Base-by-base conservation (phyloP, 1,140 invertebrate species). In the Stegodyphus dumicola region DNA sequence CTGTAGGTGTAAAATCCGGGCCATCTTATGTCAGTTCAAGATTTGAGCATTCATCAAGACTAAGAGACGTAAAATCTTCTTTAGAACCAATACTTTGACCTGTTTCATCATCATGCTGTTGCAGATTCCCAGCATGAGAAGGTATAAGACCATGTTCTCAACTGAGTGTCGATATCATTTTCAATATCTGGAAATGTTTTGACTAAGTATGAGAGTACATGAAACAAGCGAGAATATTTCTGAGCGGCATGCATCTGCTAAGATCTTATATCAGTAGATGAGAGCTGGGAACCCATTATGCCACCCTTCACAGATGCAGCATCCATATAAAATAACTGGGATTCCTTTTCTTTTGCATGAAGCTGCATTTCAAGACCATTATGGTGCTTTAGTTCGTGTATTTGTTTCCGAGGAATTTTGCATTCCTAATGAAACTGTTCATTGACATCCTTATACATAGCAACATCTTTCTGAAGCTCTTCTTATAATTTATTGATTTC, bases 101-200 rank as follows among this genome's bases (percentile, higher is more conserved):
- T 33, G 64, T 75, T 70, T 86, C 79, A 15, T 86, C 75, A 69
- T 86, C 84, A 56, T 85, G 74, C 2, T 69, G 77, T 48, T 17
- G 5, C 5, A 65, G 18, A 33, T 1, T 33, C 33, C 33, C 33
- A 48, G 76, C 11, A 52, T 49, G 77, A n/a, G 77, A 48, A 51
- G 79, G 77, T 49, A 83, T 87, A 5, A 88, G 69, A 17, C 88
- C 88, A 54, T 88, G 67, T 10, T 77, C 67, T 10, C 15, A 88
- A 60, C 33, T 84, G 84, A 11, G 74, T 73, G 53, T 88, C 84
- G n/a, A 88, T 88, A 53, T 88, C 87, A 10, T 79, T 65, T 53
- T 88, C 87, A 49, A 85, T 88, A 54, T 88, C 88, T 9, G 88
- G 48, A 78, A 88, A 88, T 13, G 86, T 87, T 71, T 88, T 88